These are phyloP conservation scores for Drosophila mimica DNA, from an alignment of 2,888 invertebrate genomes.

Conservation along the genomic window DNA sequence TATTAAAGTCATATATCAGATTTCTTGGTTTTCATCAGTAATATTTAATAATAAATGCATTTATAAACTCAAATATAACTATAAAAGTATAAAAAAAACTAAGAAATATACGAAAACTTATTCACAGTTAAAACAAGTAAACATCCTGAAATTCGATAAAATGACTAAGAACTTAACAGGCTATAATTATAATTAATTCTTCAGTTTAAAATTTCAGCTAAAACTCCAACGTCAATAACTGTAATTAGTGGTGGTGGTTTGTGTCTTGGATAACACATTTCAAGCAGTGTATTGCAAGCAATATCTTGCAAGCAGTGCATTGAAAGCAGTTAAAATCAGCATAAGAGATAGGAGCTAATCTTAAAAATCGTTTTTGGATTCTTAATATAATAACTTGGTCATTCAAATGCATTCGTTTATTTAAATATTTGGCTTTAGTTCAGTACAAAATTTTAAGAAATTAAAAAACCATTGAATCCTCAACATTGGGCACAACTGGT, in stretches of 20 bases:
- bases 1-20: no score
- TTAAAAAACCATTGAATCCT: conserved; percentile 14
- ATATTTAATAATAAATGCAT: no score
- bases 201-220: background rate
- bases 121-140: background rate
- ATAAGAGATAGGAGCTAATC: background rate
- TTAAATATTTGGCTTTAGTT: conserved; percentile 35
- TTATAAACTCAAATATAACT: no score
- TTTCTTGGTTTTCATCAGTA: no score
- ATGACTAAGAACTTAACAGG: background rate
- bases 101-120: no score
- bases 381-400: background rate
- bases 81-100: no score
- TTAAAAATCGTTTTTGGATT: background rate
- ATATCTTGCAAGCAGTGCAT: background rate
- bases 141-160: background rate
- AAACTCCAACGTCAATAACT: background rate
- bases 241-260: background rate
- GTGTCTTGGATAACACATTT: background rate
- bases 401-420: conserved; percentile 19
- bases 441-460: conserved; percentile 30
- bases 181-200: background rate
- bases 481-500: conserved; percentile 15
- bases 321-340: background rate
- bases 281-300: background rate